A percentile compares a stretch with the other conserved stretches of the same genome.
phyloP scores from a whole-genome alignment of 2,113 vertebrate genomes.

The Neolamprologus toae region DNA sequence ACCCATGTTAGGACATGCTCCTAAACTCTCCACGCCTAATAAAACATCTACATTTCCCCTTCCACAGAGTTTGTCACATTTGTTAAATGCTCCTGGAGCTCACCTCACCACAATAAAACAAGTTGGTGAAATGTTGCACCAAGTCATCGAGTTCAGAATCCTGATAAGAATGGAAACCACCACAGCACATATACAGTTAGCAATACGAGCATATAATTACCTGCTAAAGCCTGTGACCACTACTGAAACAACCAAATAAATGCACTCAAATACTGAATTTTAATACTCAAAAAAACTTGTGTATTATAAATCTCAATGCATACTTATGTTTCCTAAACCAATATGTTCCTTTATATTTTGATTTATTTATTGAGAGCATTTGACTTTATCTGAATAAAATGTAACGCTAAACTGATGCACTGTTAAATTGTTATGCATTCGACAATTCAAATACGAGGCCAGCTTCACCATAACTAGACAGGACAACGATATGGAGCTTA shows the following conservation, averaged over 20 bases:
- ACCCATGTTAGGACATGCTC: background rate
- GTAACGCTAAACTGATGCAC: background rate
- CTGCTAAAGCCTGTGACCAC: background rate
- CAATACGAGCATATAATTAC: background rate
- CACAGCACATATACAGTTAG: background rate
- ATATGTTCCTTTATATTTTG: background rate
- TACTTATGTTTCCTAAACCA: background rate
- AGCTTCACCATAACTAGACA: background rate
- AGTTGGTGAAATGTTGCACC: background rate
- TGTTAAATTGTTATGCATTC: background rate
- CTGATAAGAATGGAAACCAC: background rate
- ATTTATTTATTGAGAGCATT: background rate
- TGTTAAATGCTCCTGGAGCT: background rate
- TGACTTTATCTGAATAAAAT: background rate
- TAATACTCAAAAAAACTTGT: background rate
- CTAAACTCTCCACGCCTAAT: background rate
- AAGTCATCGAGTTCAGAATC: background rate
- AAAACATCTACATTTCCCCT: background rate
- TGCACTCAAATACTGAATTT: background rate
- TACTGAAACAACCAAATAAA: background rate
- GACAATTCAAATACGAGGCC: background rate
- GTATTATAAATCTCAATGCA: background rate
- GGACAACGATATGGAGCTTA: background rate
- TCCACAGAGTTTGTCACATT: background rate
- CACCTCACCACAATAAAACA: background rate